Evolutionary conservation across 2,888 invertebrate species (phyloP), one percentile per base, ranked within the genome.

Genomic region (Luperina testacea): DNA sequence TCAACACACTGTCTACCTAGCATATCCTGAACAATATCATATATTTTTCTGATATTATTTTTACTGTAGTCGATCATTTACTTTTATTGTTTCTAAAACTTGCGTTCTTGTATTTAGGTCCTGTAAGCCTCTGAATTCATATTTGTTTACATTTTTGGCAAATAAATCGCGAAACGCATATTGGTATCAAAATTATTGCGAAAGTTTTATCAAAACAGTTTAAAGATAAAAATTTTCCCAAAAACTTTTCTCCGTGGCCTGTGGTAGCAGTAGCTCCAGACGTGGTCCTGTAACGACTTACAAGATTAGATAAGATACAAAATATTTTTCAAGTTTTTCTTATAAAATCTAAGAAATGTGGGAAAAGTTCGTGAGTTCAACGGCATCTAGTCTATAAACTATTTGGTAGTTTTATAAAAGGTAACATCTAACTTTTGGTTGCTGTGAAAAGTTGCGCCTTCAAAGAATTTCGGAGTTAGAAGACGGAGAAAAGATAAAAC

Each of bases 331-430:
- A 61, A 64, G 38, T 68, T 81, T 69, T 64, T 80, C 45, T 38
- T 32, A 53, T 17, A 27, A 72, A 78, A 38, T 38, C 64, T 51
- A 71, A 73, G 63, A 17, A 38, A 48, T 53, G 57, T 61, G 24
- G 68, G 27, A 4, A n/a, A 73, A 83, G 63, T 67, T 82, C 45
- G 11, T 1, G 53, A 82, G 57, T 77, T 86, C 9, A 13, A 64
- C 71, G 42, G 65, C 77, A 73, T 77, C 65, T 69, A 27, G 61
- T 57, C 64, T 65, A 51, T 81, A 27, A 87, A 76, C 27, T 76
- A 69, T 75, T 75, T 59, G 53, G 64, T 77, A 78, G 79, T 86
- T 86, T 68, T 75, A 38, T 73, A 72, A 74, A 86, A 74, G 48
- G 64, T 83, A 64, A 78, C 57, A 45, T 45, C 64, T 48, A 27